phyloP scores from a whole-genome alignment of 2,888 invertebrate genomes.

The Drosophila barbarae region DNA sequence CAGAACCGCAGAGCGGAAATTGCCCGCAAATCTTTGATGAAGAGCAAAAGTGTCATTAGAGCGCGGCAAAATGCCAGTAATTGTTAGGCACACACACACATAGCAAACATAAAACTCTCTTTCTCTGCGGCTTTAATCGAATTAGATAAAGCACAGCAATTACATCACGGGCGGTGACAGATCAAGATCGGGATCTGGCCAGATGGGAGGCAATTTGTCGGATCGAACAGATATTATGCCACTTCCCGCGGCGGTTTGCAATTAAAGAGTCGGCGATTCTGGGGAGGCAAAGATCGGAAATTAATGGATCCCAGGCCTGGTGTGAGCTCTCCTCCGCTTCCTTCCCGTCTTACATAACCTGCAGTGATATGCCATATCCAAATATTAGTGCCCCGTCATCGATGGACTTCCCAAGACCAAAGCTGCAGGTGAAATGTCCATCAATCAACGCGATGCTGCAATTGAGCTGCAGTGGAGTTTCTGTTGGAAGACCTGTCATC shows the following conservation, averaged over 20 bases:
- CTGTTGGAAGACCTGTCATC: conserved; percentile 31
- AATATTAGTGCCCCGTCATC: conserved; percentile 25
- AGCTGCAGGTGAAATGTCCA: conserved; percentile 38
- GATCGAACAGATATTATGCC: conserved; percentile 8
- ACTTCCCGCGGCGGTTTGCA: conserved; percentile 9
- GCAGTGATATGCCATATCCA: conserved; percentile 17
- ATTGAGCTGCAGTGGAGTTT: conserved; percentile 7
- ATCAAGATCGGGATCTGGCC: conserved; percentile 29
- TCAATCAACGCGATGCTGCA: conserved; percentile 56
- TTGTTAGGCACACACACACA: conserved; percentile 17
- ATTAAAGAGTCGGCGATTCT: conserved; percentile 4
- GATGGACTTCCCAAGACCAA: conserved; percentile 31
- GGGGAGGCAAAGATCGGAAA: not conserved
- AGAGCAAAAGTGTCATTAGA: conserved; percentile 75
- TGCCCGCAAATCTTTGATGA: conserved; percentile 47
- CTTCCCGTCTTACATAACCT: conserved; percentile 29
- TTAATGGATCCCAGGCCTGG: not conserved
- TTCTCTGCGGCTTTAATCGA: conserved; percentile 25
- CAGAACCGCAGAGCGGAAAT: conserved; percentile 67
- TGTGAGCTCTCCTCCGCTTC: conserved; percentile 13
- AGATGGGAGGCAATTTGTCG: conserved; percentile 23
- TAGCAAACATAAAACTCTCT: not conserved
- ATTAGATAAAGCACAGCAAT: conserved; percentile 30
- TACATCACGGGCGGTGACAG: conserved; percentile 28
- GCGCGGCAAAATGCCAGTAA: conserved; percentile 39